Evolutionary conservation across 2,113 vertebrate species (phyloP), one percentile per base, ranked within the genome.

Genomic region (Amphiprion percula): DNA sequence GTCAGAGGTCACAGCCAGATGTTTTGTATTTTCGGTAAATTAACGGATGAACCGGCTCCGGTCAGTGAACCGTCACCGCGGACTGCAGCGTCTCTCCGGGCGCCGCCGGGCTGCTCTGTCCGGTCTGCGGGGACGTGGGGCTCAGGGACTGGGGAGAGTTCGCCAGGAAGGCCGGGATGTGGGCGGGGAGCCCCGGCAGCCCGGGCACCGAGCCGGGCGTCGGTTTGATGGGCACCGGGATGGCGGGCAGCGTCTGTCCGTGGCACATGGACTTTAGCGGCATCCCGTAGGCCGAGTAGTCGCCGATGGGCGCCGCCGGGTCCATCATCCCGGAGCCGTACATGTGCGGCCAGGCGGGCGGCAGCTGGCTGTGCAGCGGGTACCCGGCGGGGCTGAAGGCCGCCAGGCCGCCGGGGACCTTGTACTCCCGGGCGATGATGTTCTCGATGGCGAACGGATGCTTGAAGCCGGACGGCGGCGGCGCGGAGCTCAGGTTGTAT

Each of bases 361-460:
- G 90, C 91, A 97, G 92, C 91, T 96, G 96, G 91, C 92, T 95
- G 87, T 96, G 96, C 14, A 98, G 95, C 28, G 96, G 96, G 82
- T 97, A 98, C 52, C 93, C 95, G 46, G 94, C 80, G 24, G 95
- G 77, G 46, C 96, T 94, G 88, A 97, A 97, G 68, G 96, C 95
- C 84, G 96, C 94, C 87, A 98, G 93, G 0, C 97, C 96, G 8
- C 96, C 96, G 0, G 96, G 95, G 94, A 97, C 95, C 94, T 97
- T 97, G 91, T 98, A 99, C 77, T 99, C 97, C 90, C 97, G 90
- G 80, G 97, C 96, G 82, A 99, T 98, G 70, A 99, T 98, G 86
- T 96, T 99, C 92, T 99, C 97, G 77, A 99, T 99, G 80, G 97
- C 97, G 86, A 99, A 99, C 15, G 97, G 97, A 88, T 99, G 97